Evolutionary conservation across 1,140 invertebrate species (phyloP).

Genomic region (Drosophila navojoa): DNA sequence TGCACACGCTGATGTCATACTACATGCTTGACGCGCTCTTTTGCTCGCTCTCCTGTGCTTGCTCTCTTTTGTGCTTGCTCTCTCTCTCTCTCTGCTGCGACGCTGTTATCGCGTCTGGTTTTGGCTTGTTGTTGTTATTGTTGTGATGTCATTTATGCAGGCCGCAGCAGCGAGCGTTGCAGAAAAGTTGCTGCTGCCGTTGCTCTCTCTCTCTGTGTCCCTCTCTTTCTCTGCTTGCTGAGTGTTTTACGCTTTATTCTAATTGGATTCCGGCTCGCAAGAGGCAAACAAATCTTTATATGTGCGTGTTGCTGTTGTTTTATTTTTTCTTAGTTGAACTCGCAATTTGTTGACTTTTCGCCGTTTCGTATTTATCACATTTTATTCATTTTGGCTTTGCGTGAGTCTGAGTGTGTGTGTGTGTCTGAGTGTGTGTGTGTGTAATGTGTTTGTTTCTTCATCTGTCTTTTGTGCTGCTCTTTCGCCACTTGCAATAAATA

Average conservation of each 20-base stretch:
- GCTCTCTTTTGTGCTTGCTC: slow-evolving; percentile 15
- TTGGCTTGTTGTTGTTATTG: slow-evolving; percentile 18
- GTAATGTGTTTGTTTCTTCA: slow-evolving; percentile 30
- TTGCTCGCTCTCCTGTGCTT: slow-evolving; percentile 19
- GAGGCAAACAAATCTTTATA: slow-evolving; percentile 31
- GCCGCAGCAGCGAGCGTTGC: slow-evolving; percentile 25
- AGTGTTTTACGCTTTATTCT: slow-evolving; percentile 55
- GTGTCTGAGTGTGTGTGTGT: slow-evolving; percentile 11
- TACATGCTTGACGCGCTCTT: slow-evolving; percentile 43
- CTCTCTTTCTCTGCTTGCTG: slow-evolving; percentile 11
- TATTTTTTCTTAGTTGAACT: slow-evolving; percentile 56
- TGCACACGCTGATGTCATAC: slow-evolving; percentile 81
- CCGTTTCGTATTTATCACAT: slow-evolving; percentile 65
- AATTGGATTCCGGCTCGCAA: slow-evolving; percentile 64
- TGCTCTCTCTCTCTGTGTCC: slow-evolving; percentile 5
- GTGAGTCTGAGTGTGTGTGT: slow-evolving; percentile 10
- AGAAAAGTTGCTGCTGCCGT: slow-evolving; percentile 15
- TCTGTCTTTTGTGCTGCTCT: slow-evolving; percentile 14
- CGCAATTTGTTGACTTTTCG: slow-evolving; percentile 72
- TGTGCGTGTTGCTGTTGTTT: slow-evolving; percentile 10
- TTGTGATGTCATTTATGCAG: slow-evolving; percentile 52
- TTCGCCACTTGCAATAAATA: slow-evolving; percentile 63
- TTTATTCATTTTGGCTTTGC: slow-evolving; percentile 46
- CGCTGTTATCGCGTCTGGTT: slow-evolving; percentile 45
- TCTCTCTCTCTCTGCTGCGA: slow-evolving; percentile 9